Percentiles rank a stretch among this genome's conserved stretches.
phyloP scores from a whole-genome alignment of 1,140 invertebrate species.

The Coptotermes formosanus region DNA sequence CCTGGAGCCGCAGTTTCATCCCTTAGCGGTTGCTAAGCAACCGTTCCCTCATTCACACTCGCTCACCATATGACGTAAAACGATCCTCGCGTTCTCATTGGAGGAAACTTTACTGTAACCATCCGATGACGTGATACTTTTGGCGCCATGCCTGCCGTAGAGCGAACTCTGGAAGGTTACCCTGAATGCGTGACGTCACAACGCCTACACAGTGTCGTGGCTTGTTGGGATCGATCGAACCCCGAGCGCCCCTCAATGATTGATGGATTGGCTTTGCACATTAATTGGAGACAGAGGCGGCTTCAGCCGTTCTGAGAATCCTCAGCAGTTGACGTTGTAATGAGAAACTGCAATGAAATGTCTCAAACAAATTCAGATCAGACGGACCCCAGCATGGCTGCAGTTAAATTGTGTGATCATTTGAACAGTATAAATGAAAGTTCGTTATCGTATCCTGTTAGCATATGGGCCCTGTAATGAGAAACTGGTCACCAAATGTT shows the following conservation, averaged over 20 bases:
- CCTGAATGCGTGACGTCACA: conserved; percentile 3
- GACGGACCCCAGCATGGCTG: too few species aligned
- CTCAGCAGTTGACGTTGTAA: too few species aligned
- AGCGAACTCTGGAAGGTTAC: background rate
- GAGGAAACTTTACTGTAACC: conserved; percentile 7
- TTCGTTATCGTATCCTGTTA: too few species aligned
- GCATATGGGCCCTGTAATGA: too few species aligned
- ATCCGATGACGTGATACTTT: conserved; percentile 23
- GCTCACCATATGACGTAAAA: conserved; percentile 28
- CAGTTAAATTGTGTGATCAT: too few species aligned
- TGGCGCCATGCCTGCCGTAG: conserved; percentile 27
- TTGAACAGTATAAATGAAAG: too few species aligned
- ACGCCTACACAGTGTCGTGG: conserved; percentile 14
- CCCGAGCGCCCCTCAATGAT: background rate
- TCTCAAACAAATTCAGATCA: too few species aligned
- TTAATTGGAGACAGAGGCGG: background rate
- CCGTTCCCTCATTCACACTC: background rate
- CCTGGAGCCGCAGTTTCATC: background rate
- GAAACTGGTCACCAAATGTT: too few species aligned
- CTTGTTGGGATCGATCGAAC: background rate
- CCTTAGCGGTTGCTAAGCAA: background rate
- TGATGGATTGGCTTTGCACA: background rate
- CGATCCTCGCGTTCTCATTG: conserved; percentile 13
- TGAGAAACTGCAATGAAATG: too few species aligned
- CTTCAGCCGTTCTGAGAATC: background rate